Evolutionary conservation across 1,140 invertebrate genomes (phyloP), one percentile per base, ranked within the genome.

Genomic region (Stegodyphus dumicola): DNA sequence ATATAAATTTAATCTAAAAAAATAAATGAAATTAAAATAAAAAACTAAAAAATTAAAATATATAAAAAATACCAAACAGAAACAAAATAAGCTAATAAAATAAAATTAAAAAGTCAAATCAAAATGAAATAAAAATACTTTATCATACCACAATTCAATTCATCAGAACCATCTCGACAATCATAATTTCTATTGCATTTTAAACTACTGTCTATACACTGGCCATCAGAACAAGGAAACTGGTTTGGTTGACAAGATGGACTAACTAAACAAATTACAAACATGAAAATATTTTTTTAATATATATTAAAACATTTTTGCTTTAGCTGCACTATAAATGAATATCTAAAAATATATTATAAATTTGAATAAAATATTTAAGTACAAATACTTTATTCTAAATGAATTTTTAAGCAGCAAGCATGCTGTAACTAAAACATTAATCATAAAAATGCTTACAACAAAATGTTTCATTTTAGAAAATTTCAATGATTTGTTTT

Each of bases 141-240:
- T 66, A 49, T 60, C 84, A 77, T 71, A 86, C 87, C 74, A 78
- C 88, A 88, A 78, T 69, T 83, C 48, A 86, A 49, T 81, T 99
- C 97, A 89, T 98, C 97, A 0, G 94, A 92, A 1, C 96, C 96
- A 88, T 97, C 96, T 0, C 96, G 96, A 91, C 97, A 98, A 88
- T 98, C 95, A 78, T 88, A 88, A 51, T 89, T 87, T 77, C 86
- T 87, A 85, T 90, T 89, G 85, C 90, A 91, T 54, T 88, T 88
- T 67, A 89, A 89, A 13, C 76, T 71, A 10, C 74, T 67, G 52
- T 88, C 88, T 64, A 91, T 88, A 84, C 90, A 91, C 71, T 87
- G 67, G 13, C 90, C 92, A 86, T 90, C 90, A 87, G 89, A 90
- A 88, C 93, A 93, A 78, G 90, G 89, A 81, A 91, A 91, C 86